Evolutionary conservation across 2,888 invertebrate genomes (phyloP), one percentile per base, ranked within the genome.

Genomic region (Criorhina ranunculi): DNA sequence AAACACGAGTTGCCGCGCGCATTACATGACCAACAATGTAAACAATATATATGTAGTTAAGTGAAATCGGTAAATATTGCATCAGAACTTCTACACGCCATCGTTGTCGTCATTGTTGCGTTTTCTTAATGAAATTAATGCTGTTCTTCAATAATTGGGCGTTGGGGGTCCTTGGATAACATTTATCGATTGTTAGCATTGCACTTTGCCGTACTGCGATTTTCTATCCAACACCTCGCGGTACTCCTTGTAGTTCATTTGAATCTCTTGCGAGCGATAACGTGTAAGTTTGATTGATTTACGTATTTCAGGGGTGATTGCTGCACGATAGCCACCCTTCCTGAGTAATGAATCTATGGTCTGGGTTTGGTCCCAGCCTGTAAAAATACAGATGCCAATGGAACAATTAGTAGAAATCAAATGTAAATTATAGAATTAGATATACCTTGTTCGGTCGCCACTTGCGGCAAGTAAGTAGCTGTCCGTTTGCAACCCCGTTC

Each of bases 351-450:
- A 98, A 93, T 99, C 99, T 90, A 99, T 98, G 24, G 99, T 99
- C 93, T 99, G 98, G 87, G 97, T 95, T 93, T 98, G 98, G 94
- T 99, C 97, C 99, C 99, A 99, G 89, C 99, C 99, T 99, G 92
- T 19, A 93, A 91, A 35, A 35, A 51, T 17, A 66, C n/a, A 57
- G 24, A n/a, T n/a, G 2, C 19, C 1, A 35, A 9, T 29, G 0
- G 9, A 31, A 9, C 31, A 12, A 3, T 7, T 11, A 17, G 11
- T 35, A 11, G 0, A 4, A 8, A 15, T 15, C 6, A 24, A 8
- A 31, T 9, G 29, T 12, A 33, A 3, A 40, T 15, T 2, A n/a
- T n/a, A 9, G 37, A 70, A 37, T 24, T 24, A 46, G 57, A 11
- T 85, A n/a, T 91, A 97, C 98, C 99, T 96, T 99, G 99, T 92